Evolutionary conservation across 2,888 invertebrate species (phyloP).

Genomic region (Odontocolon sp.): DNA sequence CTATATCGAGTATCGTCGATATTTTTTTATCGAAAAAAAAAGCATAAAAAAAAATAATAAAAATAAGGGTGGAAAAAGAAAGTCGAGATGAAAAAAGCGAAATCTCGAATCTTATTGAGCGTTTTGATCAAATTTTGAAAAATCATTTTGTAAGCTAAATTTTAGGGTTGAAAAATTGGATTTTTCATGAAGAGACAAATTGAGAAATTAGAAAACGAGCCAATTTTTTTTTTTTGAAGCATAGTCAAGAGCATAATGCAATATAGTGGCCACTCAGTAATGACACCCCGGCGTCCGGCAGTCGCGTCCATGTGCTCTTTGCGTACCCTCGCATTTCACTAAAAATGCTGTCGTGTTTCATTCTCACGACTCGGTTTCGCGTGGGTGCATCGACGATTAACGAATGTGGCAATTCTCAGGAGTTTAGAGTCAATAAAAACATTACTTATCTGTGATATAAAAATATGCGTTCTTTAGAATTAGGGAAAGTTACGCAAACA

Average conservation of each 20-base stretch:
- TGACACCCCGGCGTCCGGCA: not conserved
- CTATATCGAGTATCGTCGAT: too few relatives aligned
- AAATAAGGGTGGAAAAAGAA: not conserved
- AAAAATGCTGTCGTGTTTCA: constrained; percentile 5
- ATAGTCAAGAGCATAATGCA: not conserved
- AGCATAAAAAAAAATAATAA: not conserved
- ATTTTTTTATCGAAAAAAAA: too few relatives aligned
- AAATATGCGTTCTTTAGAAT: not conserved
- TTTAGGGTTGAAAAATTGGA: not conserved
- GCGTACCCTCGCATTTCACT: not conserved
- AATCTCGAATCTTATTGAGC: too few relatives aligned
- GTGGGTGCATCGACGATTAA: constrained; percentile 13
- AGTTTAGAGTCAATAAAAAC: not conserved
- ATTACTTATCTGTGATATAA: too few relatives aligned
- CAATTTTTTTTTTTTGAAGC: not conserved
- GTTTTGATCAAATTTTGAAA: too few relatives aligned
- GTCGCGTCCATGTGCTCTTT: not conserved
- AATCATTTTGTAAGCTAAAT: too few relatives aligned
- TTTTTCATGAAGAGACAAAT: too few relatives aligned
- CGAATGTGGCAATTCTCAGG: constrained; percentile 16
- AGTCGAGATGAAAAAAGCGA: not conserved
- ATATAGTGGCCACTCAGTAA: not conserved
- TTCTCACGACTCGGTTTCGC: not conserved
- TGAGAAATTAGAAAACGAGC: too few relatives aligned
- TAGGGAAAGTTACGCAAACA: too few relatives aligned